Evolutionary conservation across 2,888 invertebrate genomes (phyloP), one percentile per base, ranked within the genome.

Genomic region (Apoderus coryli): DNA sequence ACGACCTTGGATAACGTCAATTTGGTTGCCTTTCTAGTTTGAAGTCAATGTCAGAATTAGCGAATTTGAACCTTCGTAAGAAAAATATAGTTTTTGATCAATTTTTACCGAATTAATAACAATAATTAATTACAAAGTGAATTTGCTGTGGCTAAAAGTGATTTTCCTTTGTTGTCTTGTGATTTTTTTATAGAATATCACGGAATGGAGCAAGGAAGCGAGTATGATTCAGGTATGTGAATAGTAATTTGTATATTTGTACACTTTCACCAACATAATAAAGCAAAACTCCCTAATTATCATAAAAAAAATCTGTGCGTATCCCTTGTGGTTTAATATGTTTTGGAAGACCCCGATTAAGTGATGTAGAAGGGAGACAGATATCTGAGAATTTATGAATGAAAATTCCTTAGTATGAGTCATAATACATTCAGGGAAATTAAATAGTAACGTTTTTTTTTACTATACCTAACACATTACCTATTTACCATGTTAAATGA

Each of bases 141-240:
- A 16, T 16, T 6, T 15, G 16, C 27, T 7, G 11, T 6, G 16
- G 15, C 16, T 16, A 15, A 10, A 4, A 6, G 13, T 10, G 9
- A 7, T 6, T 7, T 6, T 9, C 7, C 9, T 29, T 35, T 32
- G 22, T 31, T 31, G 28, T 5, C 10, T n/a, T n/a, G n/a, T 5
- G 30, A 31, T 36, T 35, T 27, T 39, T 37, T 68, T 68, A 42
- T 69, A 77, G 81, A 80, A 69, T 81, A 80, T 65, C 77, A 80
- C 57, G 76, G 74, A 52, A 78, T 81, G 78, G 82, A 82, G 57
- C 71, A 73, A 51, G 76, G 76, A 46, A 73, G 75, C 53, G 81
- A 81, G 57, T 82, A 80, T 63, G 82, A 82, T 62, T 75, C 80
- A 60, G 78, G 77, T 72, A 62, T 69, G 66, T 32, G n/a, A n/a